Percentiles rank a stretch among this genome's conserved stretches.
These are phyloP conservation scores for Corythoichthys intestinalis DNA, from an alignment of 2,113 vertebrate genomes.

Conservation along the genomic window DNA sequence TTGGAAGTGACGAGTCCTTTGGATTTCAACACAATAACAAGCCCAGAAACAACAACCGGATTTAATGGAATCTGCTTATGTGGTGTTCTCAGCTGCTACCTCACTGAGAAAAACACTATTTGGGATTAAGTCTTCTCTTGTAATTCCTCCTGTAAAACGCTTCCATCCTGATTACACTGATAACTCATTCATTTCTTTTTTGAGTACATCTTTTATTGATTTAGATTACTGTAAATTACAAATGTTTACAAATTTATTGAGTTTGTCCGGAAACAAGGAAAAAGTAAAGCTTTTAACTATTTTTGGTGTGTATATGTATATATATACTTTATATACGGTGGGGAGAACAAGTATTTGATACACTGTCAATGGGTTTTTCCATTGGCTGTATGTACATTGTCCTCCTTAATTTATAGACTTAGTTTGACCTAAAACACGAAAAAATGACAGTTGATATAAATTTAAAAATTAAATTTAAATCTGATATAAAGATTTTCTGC, in stretches of 20 bases:
- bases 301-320: too few species aligned
- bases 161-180: slow-evolving; percentile 38
- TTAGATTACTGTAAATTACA: neutral
- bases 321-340: too few species aligned
- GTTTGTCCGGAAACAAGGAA: too few species aligned
- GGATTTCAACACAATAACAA: slow-evolving; percentile 44
- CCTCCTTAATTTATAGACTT: too few species aligned
- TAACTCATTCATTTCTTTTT: neutral
- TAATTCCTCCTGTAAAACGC: slow-evolving; percentile 31
- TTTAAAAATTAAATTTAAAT: too few species aligned
- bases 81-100: slow-evolving; percentile 43
- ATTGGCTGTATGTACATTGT: too few species aligned
- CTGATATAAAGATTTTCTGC: too few species aligned
- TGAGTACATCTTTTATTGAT: neutral
- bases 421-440: too few species aligned
- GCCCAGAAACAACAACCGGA: slow-evolving; percentile 68
- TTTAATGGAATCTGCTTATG: slow-evolving; percentile 68
- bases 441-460: too few species aligned
- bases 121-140: slow-evolving; percentile 60
- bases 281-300: too few species aligned
- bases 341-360: too few species aligned
- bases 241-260: neutral
- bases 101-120: slow-evolving; percentile 47
- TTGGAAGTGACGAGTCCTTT: neutral
- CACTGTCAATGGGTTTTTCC: too few species aligned